Conservation (phyloP, 1,140 invertebrate species). For the Penaeus japonicus region DNA sequence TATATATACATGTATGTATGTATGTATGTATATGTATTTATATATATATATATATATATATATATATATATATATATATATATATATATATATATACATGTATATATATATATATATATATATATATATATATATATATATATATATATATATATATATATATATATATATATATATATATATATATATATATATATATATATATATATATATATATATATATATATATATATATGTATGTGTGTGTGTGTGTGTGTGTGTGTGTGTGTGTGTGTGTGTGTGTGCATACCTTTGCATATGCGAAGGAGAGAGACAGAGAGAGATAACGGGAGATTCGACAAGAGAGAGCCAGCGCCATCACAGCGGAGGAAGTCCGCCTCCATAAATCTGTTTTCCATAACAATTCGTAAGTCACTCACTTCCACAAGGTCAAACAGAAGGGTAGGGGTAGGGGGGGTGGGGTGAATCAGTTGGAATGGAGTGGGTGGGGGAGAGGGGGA, state of each 20-base stretch:
- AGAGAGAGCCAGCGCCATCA: too few relatives aligned
- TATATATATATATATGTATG: background rate
- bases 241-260: background rate
- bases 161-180: background rate
- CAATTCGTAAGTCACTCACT: too few relatives aligned
- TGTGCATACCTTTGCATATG: background rate
- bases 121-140: background rate
- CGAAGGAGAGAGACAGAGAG: background rate
- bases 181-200: background rate
- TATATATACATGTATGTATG: background rate
- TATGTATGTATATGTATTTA: background rate
- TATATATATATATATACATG: background rate
- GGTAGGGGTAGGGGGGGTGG: too few relatives aligned
- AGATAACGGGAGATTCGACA: background rate
- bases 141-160: background rate
- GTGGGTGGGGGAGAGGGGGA: background rate
- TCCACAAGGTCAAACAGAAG: too few relatives aligned
- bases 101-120: background rate
- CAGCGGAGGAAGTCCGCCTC: too few relatives aligned
- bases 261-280: background rate
- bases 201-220: background rate
- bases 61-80: background rate
- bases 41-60: background rate
- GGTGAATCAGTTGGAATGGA: too few relatives aligned
- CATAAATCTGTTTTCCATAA: too few relatives aligned